Conservation (phyloP, 2,888 invertebrate species). For the Metacarcinus magister region DNA sequence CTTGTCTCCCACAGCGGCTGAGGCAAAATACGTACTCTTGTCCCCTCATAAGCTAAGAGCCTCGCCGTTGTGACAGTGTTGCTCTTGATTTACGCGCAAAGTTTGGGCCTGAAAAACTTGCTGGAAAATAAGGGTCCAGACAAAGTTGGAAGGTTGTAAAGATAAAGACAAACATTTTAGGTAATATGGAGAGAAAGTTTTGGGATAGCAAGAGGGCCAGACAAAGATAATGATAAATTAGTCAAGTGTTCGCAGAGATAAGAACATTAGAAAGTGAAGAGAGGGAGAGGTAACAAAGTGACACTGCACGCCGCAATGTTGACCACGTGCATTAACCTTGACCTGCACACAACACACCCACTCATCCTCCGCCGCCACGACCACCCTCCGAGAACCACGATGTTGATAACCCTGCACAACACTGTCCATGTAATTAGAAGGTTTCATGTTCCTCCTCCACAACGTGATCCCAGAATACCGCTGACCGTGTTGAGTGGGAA, state of each 20-base stretch:
- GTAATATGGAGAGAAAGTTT: constrained; percentile 40
- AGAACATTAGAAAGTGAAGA: neutral
- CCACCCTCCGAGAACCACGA: too few relatives aligned
- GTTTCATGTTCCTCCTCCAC: too few relatives aligned
- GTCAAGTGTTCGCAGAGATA: neutral
- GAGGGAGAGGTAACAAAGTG: too few relatives aligned
- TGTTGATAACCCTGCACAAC: too few relatives aligned
- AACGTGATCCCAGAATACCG: too few relatives aligned
- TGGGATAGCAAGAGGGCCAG: neutral
- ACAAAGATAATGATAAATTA: constrained; percentile 28
- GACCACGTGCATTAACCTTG: too few relatives aligned
- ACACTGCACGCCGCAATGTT: too few relatives aligned
- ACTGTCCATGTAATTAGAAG: too few relatives aligned
- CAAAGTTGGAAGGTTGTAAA: constrained; percentile 48
- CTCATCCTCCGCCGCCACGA: too few relatives aligned
- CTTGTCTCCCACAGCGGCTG: constrained; percentile 26
- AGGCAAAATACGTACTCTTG: constrained; percentile 26
- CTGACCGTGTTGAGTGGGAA: too few relatives aligned
- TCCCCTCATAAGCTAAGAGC: constrained; percentile 42
- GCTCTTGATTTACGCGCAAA: constrained; percentile 56
- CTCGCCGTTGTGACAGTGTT: constrained; percentile 42
- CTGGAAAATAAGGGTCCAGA: constrained; percentile 26
- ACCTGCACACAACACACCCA: too few relatives aligned
- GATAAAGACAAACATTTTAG: constrained; percentile 34
- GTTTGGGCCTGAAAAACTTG: constrained; percentile 40